A percentile compares a stretch with the other conserved stretches of the same genome.
These are phyloP conservation scores for Apomyelois bistriatella DNA, from an alignment of 2,888 invertebrate genomes.

Conservation along the genomic window DNA sequence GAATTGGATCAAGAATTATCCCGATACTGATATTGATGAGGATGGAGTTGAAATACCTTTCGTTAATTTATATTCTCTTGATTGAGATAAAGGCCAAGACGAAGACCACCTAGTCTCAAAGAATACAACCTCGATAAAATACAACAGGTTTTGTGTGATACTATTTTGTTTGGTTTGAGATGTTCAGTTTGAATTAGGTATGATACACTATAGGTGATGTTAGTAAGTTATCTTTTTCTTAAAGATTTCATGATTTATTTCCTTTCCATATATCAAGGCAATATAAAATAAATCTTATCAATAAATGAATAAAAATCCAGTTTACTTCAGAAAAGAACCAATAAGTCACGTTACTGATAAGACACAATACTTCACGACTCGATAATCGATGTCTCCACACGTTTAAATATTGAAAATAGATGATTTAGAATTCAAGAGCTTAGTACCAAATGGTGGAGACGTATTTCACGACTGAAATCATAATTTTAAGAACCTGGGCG, in stretches of 20 bases:
- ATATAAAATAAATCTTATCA: too few relatives aligned
- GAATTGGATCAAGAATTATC: not conserved
- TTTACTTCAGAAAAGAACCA: not conserved
- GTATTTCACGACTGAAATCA: too few relatives aligned
- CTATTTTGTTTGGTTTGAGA: too few relatives aligned
- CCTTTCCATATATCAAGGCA: too few relatives aligned
- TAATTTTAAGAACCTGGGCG: too few relatives aligned
- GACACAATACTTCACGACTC: not conserved
- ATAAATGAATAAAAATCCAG: not conserved
- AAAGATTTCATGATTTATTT: too few relatives aligned
- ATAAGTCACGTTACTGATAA: not conserved
- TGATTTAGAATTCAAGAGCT: not conserved
- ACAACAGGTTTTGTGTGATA: too few relatives aligned
- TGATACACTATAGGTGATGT: too few relatives aligned
- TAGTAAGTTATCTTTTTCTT: too few relatives aligned
- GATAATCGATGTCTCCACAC: conserved; percentile 4
- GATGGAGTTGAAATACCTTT: not conserved
- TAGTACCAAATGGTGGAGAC: not conserved
- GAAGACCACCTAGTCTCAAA: not conserved
- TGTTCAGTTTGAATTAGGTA: too few relatives aligned
- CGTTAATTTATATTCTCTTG: not conserved
- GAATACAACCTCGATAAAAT: too few relatives aligned
- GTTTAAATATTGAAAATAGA: conserved; percentile 8
- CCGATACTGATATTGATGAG: not conserved
- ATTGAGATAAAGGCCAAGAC: not conserved